Evolutionary conservation across 2,113 vertebrate species (phyloP), one percentile per base, ranked within the genome.

Genomic region (Campylomormyrus tamandua): DNA sequence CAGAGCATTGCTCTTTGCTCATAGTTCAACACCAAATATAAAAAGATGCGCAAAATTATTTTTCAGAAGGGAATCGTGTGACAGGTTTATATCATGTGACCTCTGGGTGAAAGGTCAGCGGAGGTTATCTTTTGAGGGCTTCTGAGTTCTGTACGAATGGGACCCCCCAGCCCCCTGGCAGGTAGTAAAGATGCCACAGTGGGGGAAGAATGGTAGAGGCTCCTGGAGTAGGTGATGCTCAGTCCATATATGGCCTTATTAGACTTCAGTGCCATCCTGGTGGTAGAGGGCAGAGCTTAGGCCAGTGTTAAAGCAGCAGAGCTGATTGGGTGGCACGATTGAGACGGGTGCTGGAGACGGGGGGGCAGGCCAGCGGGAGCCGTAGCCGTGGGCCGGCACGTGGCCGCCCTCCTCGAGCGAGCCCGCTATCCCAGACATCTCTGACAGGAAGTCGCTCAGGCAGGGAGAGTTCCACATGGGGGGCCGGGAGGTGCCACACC

Each of bases 251-350:
- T 83, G 4, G 39, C 15, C 8, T 0, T 13, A 70, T 90, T 96
- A 98, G 91, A 97, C 96, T 74, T 97, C 96, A 0, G 96, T 96
- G 90, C 96, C 97, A 91, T 97, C 96, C 88, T 96, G 94, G 86
- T 95, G 89, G 92, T 96, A 97, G 2, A 96, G 92, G 0, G 90
- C 49, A 17, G 93, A 95, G 91, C 94, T 96, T 74, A 96, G 87
- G 89, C 92, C 93, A 87, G 94, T 96, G 92, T 97, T 97, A 91
- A 97, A 95, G 86, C 96, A 96, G 35, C 94, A 94, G 89, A 97
- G 95, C 91, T 96, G 97, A 91, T 94, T 96, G 91, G 97, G 92
- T 74, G 96, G 94, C 0, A 96, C 39, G 27, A 58, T 83, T 89
- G 66, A 19, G 90, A 19, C 1, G 62, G 24, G 87, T 80, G 96